Evolutionary conservation across 2,113 vertebrate genomes (phyloP).

Genomic region (Trichechus manatus): DNA sequence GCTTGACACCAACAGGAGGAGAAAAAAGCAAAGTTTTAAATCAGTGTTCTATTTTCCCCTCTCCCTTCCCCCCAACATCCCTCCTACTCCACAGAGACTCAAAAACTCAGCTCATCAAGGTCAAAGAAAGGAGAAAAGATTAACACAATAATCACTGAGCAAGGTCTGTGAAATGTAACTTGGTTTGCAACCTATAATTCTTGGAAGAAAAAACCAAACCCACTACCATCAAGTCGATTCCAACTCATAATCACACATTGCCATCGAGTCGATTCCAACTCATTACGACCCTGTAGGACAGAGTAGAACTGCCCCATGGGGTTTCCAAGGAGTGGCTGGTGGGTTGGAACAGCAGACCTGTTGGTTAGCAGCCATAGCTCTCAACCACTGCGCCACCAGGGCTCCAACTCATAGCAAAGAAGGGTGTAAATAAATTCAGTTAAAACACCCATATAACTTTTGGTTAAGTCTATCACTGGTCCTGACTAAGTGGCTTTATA

Average conservation of each 20-base stretch:
- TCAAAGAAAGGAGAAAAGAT: slow-evolving; percentile 12
- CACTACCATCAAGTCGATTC: no score
- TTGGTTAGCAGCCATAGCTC: no score
- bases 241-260: no score
- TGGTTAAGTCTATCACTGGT: background rate
- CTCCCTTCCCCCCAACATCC: background rate
- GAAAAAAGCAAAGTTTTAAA: slow-evolving; percentile 54
- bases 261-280: no score
- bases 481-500: background rate
- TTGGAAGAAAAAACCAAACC: background rate
- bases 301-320: no score
- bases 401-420: background rate
- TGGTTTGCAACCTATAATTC: background rate
- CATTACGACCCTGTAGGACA: no score
- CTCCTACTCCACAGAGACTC: background rate
- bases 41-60: background rate
- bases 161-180: slow-evolving; percentile 25
- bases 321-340: no score
- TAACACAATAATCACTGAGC: background rate
- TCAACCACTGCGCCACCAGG: no score
- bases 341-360: no score
- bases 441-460: background rate
- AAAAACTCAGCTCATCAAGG: slow-evolving; percentile 23
- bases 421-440: slow-evolving; percentile 26
- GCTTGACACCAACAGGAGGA: slow-evolving; percentile 47